Evolutionary conservation across 1,140 invertebrate genomes (phyloP).

Genomic region (Pteromalus puparum): DNA sequence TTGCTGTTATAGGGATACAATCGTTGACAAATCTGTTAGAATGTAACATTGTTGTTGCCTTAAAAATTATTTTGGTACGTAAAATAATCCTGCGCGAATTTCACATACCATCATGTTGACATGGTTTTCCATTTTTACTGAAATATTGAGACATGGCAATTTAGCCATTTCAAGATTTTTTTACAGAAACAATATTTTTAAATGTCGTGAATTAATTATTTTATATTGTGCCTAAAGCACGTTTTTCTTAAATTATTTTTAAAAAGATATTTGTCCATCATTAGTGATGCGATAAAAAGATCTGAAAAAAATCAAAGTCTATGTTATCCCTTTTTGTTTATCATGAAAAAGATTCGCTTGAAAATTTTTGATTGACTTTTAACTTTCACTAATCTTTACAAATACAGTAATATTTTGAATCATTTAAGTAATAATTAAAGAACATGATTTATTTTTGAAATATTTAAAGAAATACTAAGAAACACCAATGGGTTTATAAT

Average conservation of each 20-base stretch:
- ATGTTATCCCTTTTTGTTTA: background rate
- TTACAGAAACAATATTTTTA: conserved; percentile 49
- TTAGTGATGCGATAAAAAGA: conserved; percentile 11
- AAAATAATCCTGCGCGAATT: conserved; percentile 55
- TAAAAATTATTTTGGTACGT: conserved; percentile 69
- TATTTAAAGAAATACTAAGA: background rate
- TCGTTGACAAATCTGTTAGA: conserved; percentile 63
- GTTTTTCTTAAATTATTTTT: conserved; percentile 34
- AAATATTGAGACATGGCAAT: conserved; percentile 17
- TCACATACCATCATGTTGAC: conserved; percentile 49
- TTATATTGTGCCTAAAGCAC: conserved; percentile 35
- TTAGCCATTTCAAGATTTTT: conserved; percentile 38
- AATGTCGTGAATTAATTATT: conserved; percentile 37
- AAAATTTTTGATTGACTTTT: conserved; percentile 16
- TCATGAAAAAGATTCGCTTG: background rate
- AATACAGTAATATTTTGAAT: conserved; percentile 1
- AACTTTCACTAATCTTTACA: background rate
- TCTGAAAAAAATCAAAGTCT: conserved; percentile 18
- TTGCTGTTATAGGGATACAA: conserved; percentile 57
- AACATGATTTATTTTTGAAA: background rate
- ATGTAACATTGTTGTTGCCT: conserved; percentile 64
- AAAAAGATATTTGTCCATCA: background rate
- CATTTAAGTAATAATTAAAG: background rate
- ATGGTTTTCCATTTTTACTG: conserved; percentile 45
- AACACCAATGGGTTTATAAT: background rate